Evolutionary conservation across 2,113 vertebrate genomes (phyloP).

Genomic region (Ictalurus punctatus): DNA sequence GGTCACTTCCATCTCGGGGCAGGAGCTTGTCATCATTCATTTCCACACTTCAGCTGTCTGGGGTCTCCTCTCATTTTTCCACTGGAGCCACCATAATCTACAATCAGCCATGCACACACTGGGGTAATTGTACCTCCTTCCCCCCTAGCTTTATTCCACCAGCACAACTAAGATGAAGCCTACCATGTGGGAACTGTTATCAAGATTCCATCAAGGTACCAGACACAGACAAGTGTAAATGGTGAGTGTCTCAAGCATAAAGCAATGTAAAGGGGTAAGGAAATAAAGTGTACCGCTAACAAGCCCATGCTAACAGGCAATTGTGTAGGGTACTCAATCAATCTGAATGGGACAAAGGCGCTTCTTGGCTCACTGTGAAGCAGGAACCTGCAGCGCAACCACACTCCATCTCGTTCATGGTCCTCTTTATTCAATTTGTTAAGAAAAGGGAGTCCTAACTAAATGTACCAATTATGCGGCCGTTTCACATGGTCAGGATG

Average conservation of each 20-base stretch:
- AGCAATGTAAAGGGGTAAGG: constrained; percentile 6
- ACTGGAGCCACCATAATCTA: constrained; percentile 58
- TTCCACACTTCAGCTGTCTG: constrained; percentile 65
- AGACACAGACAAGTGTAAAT: constrained; percentile 36
- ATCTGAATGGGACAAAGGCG: constrained; percentile 50
- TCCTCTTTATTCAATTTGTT: constrained; percentile 47
- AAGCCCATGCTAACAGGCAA: constrained; percentile 47
- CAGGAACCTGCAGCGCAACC: constrained; percentile 45
- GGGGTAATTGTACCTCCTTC: constrained; percentile 58
- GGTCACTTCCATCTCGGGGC: constrained; percentile 65
- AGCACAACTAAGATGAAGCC: constrained; percentile 36
- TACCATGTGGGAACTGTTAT: constrained; percentile 56
- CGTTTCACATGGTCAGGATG: constrained; percentile 42
- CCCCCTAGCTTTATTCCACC: background rate
- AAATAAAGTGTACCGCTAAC: constrained; percentile 51
- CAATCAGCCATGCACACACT: constrained; percentile 61
- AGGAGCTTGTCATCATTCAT: constrained; percentile 65
- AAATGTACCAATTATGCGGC: constrained; percentile 58
- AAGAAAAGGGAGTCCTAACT: constrained; percentile 48
- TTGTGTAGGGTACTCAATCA: constrained; percentile 42
- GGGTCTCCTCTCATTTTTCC: constrained; percentile 65
- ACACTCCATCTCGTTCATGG: constrained; percentile 52
- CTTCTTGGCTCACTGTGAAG: constrained; percentile 46
- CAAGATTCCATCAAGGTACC: constrained; percentile 19
- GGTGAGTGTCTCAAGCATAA: constrained; percentile 30